Evolutionary conservation across 1,140 invertebrate species (phyloP), one percentile per base, ranked within the genome.

Genomic region (Lordiphosa collinella): DNA sequence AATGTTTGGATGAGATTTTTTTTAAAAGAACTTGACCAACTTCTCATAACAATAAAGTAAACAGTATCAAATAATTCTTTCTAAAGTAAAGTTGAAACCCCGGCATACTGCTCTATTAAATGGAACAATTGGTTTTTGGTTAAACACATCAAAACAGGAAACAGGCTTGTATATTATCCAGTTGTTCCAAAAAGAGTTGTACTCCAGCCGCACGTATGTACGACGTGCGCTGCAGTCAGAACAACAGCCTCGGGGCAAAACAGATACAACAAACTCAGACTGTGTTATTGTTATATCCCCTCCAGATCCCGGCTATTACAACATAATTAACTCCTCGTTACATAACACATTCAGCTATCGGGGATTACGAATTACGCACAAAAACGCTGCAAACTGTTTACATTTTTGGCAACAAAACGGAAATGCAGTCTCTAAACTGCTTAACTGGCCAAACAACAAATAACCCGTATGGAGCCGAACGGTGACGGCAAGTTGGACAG

Each of bases 271-370:
- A 57, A 63, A 67, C 57, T 54, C 57, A 38, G 69, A 65, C 47
- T 53, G 48, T 13, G 48, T 40, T 32, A 36, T 59, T 59, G 48
- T 52, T 49, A 37, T 32, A 25, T 50, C 47, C 47, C 29, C 55
- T 51, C 34, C 44, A 54, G 55, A 46, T 38, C 54, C n/a, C 25
- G 35, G 51, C 72, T 72, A 82, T 80, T 80, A 82, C 74, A 78
- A 82, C 76, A 84, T 76, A 80, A 80, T 80, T 80, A 80, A 80
- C 76, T 82, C 62, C 71, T 76, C 72, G 71, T 82, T 80, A 80
- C 72, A 84, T 72, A 84, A 76, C 71, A 62, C 65, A 43, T 16
- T 22, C 25, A 47, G 32, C 29, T 40, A 57, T 12, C 32, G 13
- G 49, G 55, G 38, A 51, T 58, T 65, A 60, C 58, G 71, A 72